These are phyloP conservation scores for Stichopus horrens DNA, from an alignment of 53 echinoderm and acorn worm species.

Conservation along the genomic window DNA sequence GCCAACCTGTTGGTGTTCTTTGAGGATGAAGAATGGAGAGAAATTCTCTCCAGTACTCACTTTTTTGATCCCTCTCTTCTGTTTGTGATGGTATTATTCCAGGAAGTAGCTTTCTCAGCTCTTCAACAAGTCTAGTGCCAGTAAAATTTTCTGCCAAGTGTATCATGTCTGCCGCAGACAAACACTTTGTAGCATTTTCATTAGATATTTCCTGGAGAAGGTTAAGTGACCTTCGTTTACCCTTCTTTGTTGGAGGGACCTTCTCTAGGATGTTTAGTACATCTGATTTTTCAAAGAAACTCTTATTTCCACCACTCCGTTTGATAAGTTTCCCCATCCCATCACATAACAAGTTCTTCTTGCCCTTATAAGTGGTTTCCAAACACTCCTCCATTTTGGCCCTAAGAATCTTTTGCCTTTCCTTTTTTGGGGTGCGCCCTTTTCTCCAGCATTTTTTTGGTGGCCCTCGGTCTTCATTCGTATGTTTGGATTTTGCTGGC, in stretches of 20 bases:
- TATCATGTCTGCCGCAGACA: conserved; percentile 30
- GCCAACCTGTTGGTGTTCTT: conserved; percentile 63
- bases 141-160: conserved; percentile 13
- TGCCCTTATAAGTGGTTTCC: neutral
- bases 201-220: conserved; percentile 7
- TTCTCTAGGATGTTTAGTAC: neutral
- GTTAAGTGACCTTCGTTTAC: neutral
- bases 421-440: no score
- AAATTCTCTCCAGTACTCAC: conserved; percentile 49
- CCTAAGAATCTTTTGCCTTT: no score
- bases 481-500: no score
- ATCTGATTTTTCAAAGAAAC: neutral
- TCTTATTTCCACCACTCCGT: neutral
- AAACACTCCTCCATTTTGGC: neutral
- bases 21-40: conserved; percentile 48
- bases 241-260: conserved; percentile 4
- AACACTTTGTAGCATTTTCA: no score
- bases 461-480: no score
- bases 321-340: neutral
- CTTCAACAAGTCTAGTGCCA: no score
- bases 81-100: neutral
- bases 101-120: neutral
- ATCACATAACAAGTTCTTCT: neutral
- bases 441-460: neutral
- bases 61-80: conserved; percentile 24